Evolutionary conservation across 2,113 vertebrate species (phyloP), one percentile per base, ranked within the genome.

Genomic region (Ranitomeya variabilis): DNA sequence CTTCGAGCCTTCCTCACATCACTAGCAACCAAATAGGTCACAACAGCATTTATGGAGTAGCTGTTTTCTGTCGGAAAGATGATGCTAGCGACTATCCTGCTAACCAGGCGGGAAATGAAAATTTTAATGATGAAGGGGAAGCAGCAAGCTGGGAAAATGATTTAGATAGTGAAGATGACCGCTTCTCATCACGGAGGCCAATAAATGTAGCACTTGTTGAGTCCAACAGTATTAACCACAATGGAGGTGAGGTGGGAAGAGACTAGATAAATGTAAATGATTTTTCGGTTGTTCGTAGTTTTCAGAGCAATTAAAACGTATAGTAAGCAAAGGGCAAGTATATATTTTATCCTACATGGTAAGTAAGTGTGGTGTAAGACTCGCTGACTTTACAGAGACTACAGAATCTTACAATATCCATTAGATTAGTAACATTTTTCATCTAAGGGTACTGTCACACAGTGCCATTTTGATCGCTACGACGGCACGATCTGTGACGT

Each of bases 1-100:
- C 97, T 0, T 97, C 97, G 88, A 98, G 97, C 92, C 95, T 97
- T 69, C 96, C 96, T 0, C 96, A 98, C 69, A 95, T 99, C 78
- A 91, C 95, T 57, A 94, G 94, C 89, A 97, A 97, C 92, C 94
- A 95, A 77, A 95, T 98, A 88, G 95, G 95, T 91, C 96, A 97
- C 90, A 97, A 97, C 90, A 96, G 95, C 84, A 95, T 97, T 91
- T 97, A 97, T 0, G 96, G 97, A 18, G 93, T 97, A 90, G 97
- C 96, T 0, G 96, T 97, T 85, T 97, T 98, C 91, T 97, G 96
- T 94, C 93, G 93, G 91, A 97, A 97, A 90, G 96, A 97, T 4
- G 90, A 93, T 80, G 90, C 91, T 69, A 93, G 94, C 0, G 94
- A 95, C 80, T 94, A 95, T 71, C 95, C 92, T n/a, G 91, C 92